phyloP scores from a whole-genome alignment of 2,797 vertebrate genomes.

The Potorous gilbertii region DNA sequence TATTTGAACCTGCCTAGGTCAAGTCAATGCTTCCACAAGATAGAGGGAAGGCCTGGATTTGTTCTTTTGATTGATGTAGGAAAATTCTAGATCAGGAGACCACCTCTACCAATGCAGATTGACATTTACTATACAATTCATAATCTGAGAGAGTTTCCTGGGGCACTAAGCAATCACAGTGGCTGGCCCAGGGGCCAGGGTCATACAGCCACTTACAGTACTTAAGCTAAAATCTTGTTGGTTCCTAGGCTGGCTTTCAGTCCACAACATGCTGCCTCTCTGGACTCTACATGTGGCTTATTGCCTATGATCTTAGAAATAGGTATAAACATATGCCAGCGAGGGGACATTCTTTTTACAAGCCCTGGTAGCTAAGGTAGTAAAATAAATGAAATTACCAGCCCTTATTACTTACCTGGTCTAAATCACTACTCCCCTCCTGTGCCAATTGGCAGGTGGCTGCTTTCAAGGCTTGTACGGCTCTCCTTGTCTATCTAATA shows the following conservation, averaged over 20 bases:
- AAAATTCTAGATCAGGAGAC: background rate
- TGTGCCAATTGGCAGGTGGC: constrained; percentile 6
- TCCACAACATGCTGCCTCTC: background rate
- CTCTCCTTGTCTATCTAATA: constrained; percentile 43
- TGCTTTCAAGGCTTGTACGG: constrained; percentile 25
- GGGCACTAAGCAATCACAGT: background rate
- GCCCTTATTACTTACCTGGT: constrained; percentile 10
- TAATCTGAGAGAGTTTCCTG: no score
- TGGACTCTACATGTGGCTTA: background rate
- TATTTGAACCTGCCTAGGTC: background rate
- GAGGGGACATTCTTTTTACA: background rate
- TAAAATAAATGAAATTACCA: constrained; percentile 8
- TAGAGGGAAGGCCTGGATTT: background rate
- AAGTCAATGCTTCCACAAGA: background rate
- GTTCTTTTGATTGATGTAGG: background rate
- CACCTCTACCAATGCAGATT: background rate
- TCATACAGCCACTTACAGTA: background rate
- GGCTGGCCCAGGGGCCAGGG: background rate
- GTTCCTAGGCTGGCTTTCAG: background rate
- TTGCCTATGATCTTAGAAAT: constrained; percentile 3
- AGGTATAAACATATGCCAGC: background rate
- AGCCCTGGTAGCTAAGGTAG: background rate
- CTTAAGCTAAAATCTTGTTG: background rate
- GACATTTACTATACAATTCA: background rate
- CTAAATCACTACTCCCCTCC: background rate